Conservation (phyloP, 1,140 invertebrate genomes). For the Elymnias hypermnestra region DNA sequence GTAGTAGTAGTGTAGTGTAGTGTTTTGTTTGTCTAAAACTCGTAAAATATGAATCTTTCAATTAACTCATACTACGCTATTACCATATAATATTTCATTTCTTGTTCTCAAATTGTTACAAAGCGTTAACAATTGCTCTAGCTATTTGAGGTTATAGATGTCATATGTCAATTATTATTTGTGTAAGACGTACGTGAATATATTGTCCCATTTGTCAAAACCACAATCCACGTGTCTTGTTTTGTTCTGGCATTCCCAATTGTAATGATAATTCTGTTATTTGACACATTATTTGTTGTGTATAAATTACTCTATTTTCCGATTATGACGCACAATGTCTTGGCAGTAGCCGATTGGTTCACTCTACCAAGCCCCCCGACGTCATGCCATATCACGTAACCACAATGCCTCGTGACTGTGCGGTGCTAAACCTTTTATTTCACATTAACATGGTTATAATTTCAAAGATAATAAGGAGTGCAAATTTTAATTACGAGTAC, state of each 20-base stretch:
- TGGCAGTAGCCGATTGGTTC: conserved; percentile 49
- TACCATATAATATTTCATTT: too few species aligned
- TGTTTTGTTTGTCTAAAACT: too few species aligned
- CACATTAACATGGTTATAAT: neutral
- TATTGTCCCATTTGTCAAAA: too few species aligned
- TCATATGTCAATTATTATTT: too few species aligned
- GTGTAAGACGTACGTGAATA: too few species aligned
- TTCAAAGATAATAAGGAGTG: neutral
- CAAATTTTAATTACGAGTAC: neutral
- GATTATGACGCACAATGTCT: conserved; percentile 34
- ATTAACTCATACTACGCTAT: too few species aligned
- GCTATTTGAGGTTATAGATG: too few species aligned
- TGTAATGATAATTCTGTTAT: conserved; percentile 11
- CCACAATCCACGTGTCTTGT: too few species aligned
- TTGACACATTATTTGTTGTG: conserved; percentile 18
- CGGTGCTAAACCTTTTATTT: neutral
- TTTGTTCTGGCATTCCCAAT: conserved; percentile 12
- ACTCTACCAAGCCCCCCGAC: conserved; percentile 50
- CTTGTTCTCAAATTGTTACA: too few species aligned
- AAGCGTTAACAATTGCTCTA: too few species aligned
- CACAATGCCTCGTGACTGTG: conserved; percentile 30
- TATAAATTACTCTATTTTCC: conserved; percentile 23
- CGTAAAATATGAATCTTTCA: too few species aligned
- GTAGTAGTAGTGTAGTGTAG: too few species aligned
- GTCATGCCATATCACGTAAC: conserved; percentile 34